Evolutionary conservation across 2,888 invertebrate genomes (phyloP), one percentile per base, ranked within the genome.

Genomic region (Tipula vernalis): DNA sequence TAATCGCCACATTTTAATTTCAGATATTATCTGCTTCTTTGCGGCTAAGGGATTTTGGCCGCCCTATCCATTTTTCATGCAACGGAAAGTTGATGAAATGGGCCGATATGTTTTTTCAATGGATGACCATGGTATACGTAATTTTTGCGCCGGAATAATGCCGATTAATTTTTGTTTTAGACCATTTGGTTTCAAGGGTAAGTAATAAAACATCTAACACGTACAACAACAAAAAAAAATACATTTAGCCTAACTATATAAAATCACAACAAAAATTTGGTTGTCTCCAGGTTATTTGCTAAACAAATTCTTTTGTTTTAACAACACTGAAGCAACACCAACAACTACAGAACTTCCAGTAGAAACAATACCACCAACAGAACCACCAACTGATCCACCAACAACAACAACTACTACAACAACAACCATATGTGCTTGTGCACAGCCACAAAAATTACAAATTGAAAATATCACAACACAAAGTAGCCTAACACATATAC

Each of bases 381-480:
- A 84, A n/a, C 84, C 84, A 39, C 84, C 84, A 39, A 84, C 84
- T 10, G 84, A 84, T 39, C 84, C 84, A 84, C 84, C 84, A 84
- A 36, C 84, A 84, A 84, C 84, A 84, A 15, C n/a, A 15, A 36
- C 84, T 2, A 36, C 84, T 15, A 36, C 84, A 84, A 84, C 84
- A 5, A 84, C 84, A 36, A 84, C 84, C 2, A 84, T 84, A 36
- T 84, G 84, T 84, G 84, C 84, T 2, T 84, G 84, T 84, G 84
- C 84, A 84, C 84, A 84, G 41, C 84, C 84, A n/a, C 84, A 84
- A 84, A 84, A 84, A 84, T 10, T 84, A 36, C 84, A 84, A 84
- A 36, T n/a, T 84, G 84, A 84, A 41, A 71, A 71, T 71, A 12
- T 36, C 28, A 39, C 39, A 36, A 39, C 84, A 84, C 71, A 28